phyloP scores from a whole-genome alignment of 2,888 invertebrate species.

The Cheilosia impressa region DNA sequence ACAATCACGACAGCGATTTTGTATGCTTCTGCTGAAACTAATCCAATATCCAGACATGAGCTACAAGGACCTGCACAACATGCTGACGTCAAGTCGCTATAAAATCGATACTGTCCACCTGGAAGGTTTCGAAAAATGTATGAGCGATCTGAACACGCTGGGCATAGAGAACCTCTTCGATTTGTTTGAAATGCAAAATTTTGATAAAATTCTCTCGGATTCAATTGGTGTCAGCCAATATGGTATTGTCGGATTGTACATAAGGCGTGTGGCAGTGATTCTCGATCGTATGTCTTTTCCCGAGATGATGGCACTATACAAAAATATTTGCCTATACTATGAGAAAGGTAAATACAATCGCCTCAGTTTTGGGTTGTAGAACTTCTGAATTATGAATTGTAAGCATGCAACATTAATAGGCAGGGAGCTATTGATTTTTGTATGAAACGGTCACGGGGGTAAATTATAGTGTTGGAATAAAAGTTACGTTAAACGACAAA shows the following conservation, averaged over 20 bases:
- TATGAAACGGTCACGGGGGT: background rate
- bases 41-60: conserved; percentile 92
- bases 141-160: conserved; percentile 83
- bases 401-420: conserved; percentile 5
- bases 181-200: conserved; percentile 86
- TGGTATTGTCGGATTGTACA: conserved; percentile 88
- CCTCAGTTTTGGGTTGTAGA: background rate
- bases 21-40: conserved; percentile 90
- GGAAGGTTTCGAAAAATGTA: conserved; percentile 86
- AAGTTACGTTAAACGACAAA: conserved; percentile 1
- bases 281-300: conserved; percentile 94
- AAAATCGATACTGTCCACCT: conserved; percentile 80
- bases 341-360: conserved; percentile 83
- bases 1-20: conserved; percentile 90
- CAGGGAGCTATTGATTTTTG: conserved; percentile 44
- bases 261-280: conserved; percentile 91
- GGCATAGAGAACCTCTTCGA: conserved; percentile 88
- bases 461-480: background rate
- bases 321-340: conserved; percentile 89
- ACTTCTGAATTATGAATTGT: conserved; percentile 31
- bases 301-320: conserved; percentile 90
- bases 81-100: conserved; percentile 84
- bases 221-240: conserved; percentile 82
- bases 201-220: conserved; percentile 86
- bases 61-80: conserved; percentile 87